Evolutionary conservation across 2,888 invertebrate genomes (phyloP).

Genomic region (Julus scandinavius): DNA sequence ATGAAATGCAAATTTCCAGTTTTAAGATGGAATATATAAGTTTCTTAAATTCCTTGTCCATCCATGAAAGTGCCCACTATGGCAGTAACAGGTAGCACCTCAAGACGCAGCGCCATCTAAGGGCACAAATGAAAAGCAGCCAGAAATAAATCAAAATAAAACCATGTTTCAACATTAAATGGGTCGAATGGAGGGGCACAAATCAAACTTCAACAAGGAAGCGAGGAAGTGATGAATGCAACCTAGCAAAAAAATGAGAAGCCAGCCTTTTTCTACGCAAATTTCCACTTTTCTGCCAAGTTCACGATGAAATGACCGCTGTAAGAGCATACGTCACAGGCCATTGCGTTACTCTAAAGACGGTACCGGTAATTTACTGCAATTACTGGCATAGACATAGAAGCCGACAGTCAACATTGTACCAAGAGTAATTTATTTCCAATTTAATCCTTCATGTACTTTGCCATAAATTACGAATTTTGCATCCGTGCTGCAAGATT

Average conservation of each 20-base stretch:
- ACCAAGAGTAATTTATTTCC: not conserved
- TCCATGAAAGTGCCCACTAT: too few species aligned
- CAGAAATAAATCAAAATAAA: too few species aligned
- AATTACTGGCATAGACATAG: not conserved
- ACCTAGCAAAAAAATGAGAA: not conserved
- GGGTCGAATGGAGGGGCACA: not conserved
- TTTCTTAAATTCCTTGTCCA: too few species aligned
- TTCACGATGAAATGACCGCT: slow-evolving; percentile 29
- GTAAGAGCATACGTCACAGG: slow-evolving; percentile 8
- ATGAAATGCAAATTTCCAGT: too few species aligned
- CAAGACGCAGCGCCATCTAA: not conserved
- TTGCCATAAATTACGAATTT: not conserved
- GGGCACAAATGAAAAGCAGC: not conserved
- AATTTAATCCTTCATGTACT: not conserved
- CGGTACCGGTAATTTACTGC: slow-evolving; percentile 26
- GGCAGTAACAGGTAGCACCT: not conserved
- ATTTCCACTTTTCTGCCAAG: not conserved
- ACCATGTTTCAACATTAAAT: not conserved
- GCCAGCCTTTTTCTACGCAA: not conserved
- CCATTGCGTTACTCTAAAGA: slow-evolving; percentile 30
- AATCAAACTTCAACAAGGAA: not conserved
- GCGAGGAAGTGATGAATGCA: not conserved
- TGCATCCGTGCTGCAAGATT: not conserved
- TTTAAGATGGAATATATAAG: too few species aligned
- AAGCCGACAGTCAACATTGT: slow-evolving; percentile 23